Evolutionary conservation across 2,797 vertebrate genomes (phyloP).

Genomic region (Parauchenoglanis ngamensis): DNA sequence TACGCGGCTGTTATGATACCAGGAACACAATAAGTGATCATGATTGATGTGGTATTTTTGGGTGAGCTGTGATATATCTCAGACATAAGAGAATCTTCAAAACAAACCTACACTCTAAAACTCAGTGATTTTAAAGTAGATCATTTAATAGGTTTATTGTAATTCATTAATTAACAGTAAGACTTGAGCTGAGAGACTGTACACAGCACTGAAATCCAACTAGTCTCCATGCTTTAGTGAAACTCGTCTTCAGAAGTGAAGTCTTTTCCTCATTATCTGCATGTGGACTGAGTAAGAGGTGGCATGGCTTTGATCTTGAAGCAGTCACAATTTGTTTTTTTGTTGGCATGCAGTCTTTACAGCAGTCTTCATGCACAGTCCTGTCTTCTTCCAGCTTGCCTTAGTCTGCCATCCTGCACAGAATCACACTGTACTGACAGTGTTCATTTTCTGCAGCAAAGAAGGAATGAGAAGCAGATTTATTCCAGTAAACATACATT

Average conservation of each 20-base stretch:
- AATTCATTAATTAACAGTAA: neutral
- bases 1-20: neutral
- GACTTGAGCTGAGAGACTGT: neutral
- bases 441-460: neutral
- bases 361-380: conserved; percentile 58
- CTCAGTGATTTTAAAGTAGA: neutral
- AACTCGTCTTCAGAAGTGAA: conserved; percentile 9
- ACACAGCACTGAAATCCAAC: neutral
- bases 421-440: conserved; percentile 52
- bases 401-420: conserved; percentile 31
- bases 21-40: neutral
- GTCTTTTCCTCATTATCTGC: neutral
- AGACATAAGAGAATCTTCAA: neutral
- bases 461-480: conserved; percentile 48
- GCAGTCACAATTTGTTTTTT: conserved; percentile 55
- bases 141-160: neutral
- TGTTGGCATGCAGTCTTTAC: conserved; percentile 67
- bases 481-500: conserved; percentile 43
- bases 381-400: conserved; percentile 9
- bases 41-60: neutral
- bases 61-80: neutral
- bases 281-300: conserved; percentile 4
- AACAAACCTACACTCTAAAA: neutral
- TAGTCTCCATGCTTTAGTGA: neutral
- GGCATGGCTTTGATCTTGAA: conserved; percentile 64